phyloP scores from a whole-genome alignment of 2,113 vertebrate species.

The Neoarius graeffei region DNA sequence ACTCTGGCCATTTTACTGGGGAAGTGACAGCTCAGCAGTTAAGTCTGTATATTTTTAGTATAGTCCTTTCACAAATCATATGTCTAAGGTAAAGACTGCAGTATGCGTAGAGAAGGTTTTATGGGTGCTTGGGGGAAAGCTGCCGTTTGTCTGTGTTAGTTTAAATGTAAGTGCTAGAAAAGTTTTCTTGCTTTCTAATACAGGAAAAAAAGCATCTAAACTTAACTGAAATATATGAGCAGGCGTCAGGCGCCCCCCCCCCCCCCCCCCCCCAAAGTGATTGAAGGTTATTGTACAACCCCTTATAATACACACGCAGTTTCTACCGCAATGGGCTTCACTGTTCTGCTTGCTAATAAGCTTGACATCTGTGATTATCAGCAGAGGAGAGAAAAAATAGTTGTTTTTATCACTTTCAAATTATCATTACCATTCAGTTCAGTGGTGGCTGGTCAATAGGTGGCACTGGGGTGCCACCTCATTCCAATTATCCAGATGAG shows the following conservation, averaged over 20 bases:
- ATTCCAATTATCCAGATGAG: no score
- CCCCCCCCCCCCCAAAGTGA: not conserved
- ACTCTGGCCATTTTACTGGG: not conserved
- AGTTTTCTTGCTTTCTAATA: not conserved
- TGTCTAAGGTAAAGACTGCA: not conserved
- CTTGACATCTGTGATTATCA: no score
- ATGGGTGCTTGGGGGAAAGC: not conserved
- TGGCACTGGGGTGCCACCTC: no score
- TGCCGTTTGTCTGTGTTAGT: not conserved
- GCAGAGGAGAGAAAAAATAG: no score
- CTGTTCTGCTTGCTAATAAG: no score
- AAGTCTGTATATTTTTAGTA: not conserved
- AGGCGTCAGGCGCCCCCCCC: no score
- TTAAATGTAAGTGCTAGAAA: not conserved
- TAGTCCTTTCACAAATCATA: not conserved
- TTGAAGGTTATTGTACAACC: not conserved
- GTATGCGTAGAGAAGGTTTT: not conserved
- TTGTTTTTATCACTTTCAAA: no score
- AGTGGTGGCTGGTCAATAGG: no score
- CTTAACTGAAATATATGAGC: not conserved
- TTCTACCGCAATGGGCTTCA: not conserved
- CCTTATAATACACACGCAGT: not conserved
- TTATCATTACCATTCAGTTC: no score
- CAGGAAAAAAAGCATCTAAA: not conserved
- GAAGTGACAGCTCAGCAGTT: not conserved